phyloP scores from a whole-genome alignment of 2,113 vertebrate species.

The Strix uralensis region DNA sequence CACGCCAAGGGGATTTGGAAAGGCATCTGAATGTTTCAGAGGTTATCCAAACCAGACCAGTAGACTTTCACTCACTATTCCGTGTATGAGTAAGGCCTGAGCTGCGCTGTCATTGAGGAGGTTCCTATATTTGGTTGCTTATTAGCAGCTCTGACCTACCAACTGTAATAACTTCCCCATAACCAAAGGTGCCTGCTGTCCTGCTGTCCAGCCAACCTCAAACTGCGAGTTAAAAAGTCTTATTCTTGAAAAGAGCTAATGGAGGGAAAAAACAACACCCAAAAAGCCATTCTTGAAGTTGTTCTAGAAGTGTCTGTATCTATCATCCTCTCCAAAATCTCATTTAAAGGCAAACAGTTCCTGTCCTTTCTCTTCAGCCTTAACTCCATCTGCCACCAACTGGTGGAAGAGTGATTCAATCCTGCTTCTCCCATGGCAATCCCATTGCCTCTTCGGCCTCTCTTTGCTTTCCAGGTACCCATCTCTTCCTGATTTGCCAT shows the following conservation, averaged over 20 bases:
- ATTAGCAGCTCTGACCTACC: neutral
- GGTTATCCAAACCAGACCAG: constrained; percentile 46
- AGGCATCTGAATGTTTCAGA: constrained; percentile 1
- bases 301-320: neutral
- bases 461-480: neutral
- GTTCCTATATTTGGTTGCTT: neutral
- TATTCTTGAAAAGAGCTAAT: neutral
- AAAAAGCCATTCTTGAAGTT: neutral
- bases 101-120: neutral
- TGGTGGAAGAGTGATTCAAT: neutral
- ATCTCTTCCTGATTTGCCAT: neutral
- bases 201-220: neutral
- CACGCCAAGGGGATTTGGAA: constrained; percentile 44
- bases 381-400: neutral
- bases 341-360: neutral
- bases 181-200: neutral
- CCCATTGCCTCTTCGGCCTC: neutral
- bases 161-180: neutral
- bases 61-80: neutral
- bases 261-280: neutral
- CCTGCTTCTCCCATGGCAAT: neutral
- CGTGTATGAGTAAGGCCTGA: neutral
- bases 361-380: neutral
- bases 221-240: neutral
- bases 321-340: neutral